Base-by-base conservation (phyloP, 2,797 vertebrate genomes). In the Cephalopachus bancanus region DNA sequence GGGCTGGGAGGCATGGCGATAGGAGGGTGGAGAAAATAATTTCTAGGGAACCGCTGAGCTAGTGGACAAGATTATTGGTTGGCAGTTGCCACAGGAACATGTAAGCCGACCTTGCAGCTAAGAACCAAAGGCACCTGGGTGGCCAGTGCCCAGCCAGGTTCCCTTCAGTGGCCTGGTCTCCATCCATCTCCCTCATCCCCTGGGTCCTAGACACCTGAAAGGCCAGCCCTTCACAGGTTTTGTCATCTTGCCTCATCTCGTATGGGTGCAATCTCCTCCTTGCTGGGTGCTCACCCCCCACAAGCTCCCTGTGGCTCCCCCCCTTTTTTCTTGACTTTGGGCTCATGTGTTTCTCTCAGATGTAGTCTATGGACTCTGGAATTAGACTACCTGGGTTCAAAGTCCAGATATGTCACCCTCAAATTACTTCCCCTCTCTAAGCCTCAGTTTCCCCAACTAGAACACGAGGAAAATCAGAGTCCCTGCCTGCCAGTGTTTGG, bases 11-110 rank as follows among this genome's bases (percentile, higher is more conserved):
- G 5, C 4, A 4, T 16, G 30, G 57, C n/a, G 10, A n/a, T 7
- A 0, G 65, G 44, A 75, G 74, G 16, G 16, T 51, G 12, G 16
- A 51, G 59, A 65, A 78, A 53, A 51, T 80, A 22, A 79, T 84
- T 95, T 81, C 60, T 51, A 76, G 94, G 85, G 87, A 93, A 64
- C 57, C 64, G 28, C 57, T 49, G 78, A 92, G 30, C 83, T 62
- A 44, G 44, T 22, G 53, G 75, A 80, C 65, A 81, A 81, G 71
- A 76, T 16, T 22, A 33, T 76, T 67, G 44, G 83, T 53, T 83
- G 75, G 89, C 55, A 44, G 90, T 97, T 93, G 93, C 95, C 93
- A 97, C 94, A 88, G 96, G 59, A 97, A 96, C 96, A 89, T 72
- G 17, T 72, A 44, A 88, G 51, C 19, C 28, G 59, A 24, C 78